Base-by-base conservation (phyloP, 2,888 invertebrate species). In the Athalia cordata region DNA sequence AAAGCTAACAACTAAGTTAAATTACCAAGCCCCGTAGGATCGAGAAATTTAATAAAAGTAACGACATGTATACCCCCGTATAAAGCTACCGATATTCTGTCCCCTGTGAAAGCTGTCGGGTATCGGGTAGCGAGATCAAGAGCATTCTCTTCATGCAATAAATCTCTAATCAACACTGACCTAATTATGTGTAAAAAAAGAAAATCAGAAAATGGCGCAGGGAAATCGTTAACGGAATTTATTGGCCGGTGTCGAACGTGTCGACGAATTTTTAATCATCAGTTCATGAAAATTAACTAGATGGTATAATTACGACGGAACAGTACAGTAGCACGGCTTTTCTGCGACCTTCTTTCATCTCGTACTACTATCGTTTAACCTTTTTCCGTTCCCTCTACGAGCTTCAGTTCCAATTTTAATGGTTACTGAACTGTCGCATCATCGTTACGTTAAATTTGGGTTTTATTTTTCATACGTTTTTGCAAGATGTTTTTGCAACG, bases 21-120 rank as follows among this genome's bases (percentile, higher is more conserved):
- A 72, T 72, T 72, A 72, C 59, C 72, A 72, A 57, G 15, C 45
- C 79, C 64, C 70, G 74, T 80, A 80, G 82, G 80, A 59, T 80
- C 72, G 81, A 78, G 68, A 80, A 80, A 79, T 81, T 83, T 79
- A 79, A 80, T 82, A 78, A 80, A 78, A 81, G 77, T 79, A 78
- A 80, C 78, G 80, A 66, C 80, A 80, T 81, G 78, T 67, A 80
- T 55, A 55, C 55, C 9, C 9, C 55, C 4, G 11, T 4, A 9
- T 9, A 7, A 55, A 55, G 4, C 9, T 4, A 7, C n/a, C n/a
- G 7, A 55, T 0, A 52, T 7, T 52, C 52, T 52, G 6, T n/a
- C 45, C n/a, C 47, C 13, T 52, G 68, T 68, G 68, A 68, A 68
- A 29, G 68, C 29, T 29, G 29, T 29, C 7, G 15, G 68, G 43